Conservation (phyloP, 2,113 vertebrate species). For the Plestiodon gilberti region DNA sequence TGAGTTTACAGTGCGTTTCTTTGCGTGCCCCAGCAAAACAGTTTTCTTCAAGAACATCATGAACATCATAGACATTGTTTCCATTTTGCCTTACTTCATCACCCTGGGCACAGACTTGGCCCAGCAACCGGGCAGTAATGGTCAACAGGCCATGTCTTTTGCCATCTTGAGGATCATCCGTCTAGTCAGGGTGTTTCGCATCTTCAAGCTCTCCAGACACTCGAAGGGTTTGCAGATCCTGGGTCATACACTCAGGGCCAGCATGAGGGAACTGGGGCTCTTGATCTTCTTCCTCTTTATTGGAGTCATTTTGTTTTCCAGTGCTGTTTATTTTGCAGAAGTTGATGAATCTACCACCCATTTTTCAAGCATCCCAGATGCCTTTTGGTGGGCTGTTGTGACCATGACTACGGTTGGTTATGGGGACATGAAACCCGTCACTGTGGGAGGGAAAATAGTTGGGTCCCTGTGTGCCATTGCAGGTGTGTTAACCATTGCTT, state of each 20-base stretch:
- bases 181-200: constrained; percentile 95
- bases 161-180: constrained; percentile 98
- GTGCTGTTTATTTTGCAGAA: constrained; percentile 97
- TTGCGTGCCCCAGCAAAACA: constrained; percentile 93
- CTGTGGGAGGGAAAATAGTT: constrained; percentile 97
- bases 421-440: constrained; percentile 99
- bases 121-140: constrained; percentile 83
- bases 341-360: constrained; percentile 94
- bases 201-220: constrained; percentile 98
- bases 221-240: constrained; percentile 99
- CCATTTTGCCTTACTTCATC: constrained; percentile 99
- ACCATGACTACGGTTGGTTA: constrained; percentile 99
- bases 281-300: constrained; percentile 99
- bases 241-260: constrained; percentile 95
- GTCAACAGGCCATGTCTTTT: constrained; percentile 97
- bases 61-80: constrained; percentile 98
- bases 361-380: constrained; percentile 98
- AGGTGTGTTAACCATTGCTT: constrained; percentile 96
- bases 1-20: constrained; percentile 96
- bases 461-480: constrained; percentile 98
- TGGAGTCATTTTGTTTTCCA: constrained; percentile 98
- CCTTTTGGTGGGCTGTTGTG: constrained; percentile 99
- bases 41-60: constrained; percentile 98
- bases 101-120: constrained; percentile 97
- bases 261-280: constrained; percentile 96